Evolutionary conservation across 2,113 vertebrate species (phyloP).

Genomic region (Tachysurus fulvidraco): DNA sequence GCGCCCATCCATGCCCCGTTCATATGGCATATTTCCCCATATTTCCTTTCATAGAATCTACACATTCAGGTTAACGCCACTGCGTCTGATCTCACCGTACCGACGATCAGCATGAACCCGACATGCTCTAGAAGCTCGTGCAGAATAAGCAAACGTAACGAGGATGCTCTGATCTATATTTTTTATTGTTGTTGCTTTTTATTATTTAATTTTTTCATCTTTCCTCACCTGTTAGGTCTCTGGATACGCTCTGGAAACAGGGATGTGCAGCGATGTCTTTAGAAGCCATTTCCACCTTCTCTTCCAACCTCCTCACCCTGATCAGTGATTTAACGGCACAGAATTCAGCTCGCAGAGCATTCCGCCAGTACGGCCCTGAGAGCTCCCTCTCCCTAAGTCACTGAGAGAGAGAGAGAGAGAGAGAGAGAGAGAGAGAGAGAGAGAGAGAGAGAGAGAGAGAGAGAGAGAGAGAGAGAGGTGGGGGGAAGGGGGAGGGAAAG

Average conservation of each 20-base stretch:
- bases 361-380: slow-evolving; percentile 74
- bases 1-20: background rate
- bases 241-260: slow-evolving; percentile 69
- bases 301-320: slow-evolving; percentile 61
- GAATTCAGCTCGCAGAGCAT: slow-evolving; percentile 70
- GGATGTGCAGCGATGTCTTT: slow-evolving; percentile 67
- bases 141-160: background rate
- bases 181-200: background rate
- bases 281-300: slow-evolving; percentile 73
- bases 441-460: background rate
- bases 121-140: slow-evolving; percentile 9
- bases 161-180: background rate
- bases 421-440: background rate
- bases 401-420: background rate
- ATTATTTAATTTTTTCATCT: background rate
- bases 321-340: slow-evolving; percentile 58
- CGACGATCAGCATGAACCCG: background rate
- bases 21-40: slow-evolving; percentile 30
- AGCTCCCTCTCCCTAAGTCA: slow-evolving; percentile 19
- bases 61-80: slow-evolving; percentile 24
- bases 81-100: slow-evolving; percentile 14
- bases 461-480: no score
- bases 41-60: slow-evolving; percentile 35
- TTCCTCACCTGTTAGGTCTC: slow-evolving; percentile 67
- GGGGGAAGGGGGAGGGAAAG: background rate